Conservation (phyloP, 2,113 vertebrate genomes). For the Rhabdornis inornatus region DNA sequence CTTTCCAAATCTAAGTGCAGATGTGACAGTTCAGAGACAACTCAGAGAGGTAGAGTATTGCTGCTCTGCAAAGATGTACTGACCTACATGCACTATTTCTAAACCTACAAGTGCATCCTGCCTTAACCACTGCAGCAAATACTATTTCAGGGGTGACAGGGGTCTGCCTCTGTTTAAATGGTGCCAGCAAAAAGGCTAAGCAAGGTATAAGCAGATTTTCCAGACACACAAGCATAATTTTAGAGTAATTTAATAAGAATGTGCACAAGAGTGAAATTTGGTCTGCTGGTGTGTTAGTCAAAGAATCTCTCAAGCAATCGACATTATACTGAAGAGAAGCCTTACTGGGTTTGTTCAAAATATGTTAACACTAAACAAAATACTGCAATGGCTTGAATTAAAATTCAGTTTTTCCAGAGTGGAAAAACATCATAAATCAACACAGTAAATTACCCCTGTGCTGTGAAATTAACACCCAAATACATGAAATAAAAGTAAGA, state of each 20-base stretch:
- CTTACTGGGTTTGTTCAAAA: neutral
- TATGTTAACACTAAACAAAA: neutral
- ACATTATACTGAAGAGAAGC: neutral
- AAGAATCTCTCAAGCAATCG: neutral
- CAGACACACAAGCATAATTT: neutral
- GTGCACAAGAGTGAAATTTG: neutral
- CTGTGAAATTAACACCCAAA: slow-evolving; percentile 67
- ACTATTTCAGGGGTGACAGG: neutral
- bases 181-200: neutral
- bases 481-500: slow-evolving; percentile 65
- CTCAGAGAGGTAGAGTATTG: neutral
- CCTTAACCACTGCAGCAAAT: neutral
- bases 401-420: slow-evolving; percentile 61
- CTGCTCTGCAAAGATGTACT: neutral
- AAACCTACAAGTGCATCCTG: neutral
- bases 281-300: neutral
- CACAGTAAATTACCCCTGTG: slow-evolving; percentile 43
- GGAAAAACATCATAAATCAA: slow-evolving; percentile 65
- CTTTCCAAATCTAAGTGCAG: neutral
- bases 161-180: neutral
- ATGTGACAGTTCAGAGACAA: neutral
- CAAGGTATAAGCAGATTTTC: neutral
- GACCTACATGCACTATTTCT: neutral
- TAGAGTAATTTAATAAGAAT: neutral
- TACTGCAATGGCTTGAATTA: slow-evolving; percentile 47